Evolutionary conservation across 37 sponge, comb jelly and placozoan genomes (phyloP).

Genomic region (Ianthella basta): DNA sequence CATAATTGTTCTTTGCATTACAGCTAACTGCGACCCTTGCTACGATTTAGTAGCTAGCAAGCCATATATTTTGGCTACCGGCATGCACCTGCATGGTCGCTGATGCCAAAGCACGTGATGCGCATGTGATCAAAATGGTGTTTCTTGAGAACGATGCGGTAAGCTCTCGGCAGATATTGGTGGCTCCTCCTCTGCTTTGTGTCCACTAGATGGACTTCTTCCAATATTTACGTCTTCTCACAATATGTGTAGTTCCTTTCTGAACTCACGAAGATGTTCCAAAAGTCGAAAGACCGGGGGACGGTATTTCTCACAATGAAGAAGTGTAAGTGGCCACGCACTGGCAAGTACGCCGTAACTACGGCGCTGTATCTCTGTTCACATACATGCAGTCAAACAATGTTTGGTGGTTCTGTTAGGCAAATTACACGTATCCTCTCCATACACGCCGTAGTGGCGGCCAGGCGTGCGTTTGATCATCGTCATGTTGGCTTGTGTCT

Average conservation of each 20-base stretch:
- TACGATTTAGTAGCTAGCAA: no score
- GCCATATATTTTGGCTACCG: no score
- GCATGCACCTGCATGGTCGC: no score
- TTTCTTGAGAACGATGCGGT: constrained; percentile 69
- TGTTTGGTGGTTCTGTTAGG: no score
- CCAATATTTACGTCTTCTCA: not conserved
- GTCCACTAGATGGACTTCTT: not conserved
- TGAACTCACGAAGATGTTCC: constrained; percentile 63
- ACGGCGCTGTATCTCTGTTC: not conserved
- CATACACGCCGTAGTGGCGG: no score
- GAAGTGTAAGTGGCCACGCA: constrained; percentile 58
- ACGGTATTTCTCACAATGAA: constrained; percentile 77
- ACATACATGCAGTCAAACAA: no score
- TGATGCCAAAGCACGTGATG: not conserved
- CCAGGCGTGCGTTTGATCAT: no score
- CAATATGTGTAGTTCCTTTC: constrained; percentile 53
- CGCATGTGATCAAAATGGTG: constrained; percentile 49
- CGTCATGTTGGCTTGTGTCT: no score
- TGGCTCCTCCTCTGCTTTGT: not conserved
- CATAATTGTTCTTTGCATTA: no score
- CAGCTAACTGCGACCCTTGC: no score
- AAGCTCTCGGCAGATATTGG: not conserved
- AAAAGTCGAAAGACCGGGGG: constrained; percentile 59
- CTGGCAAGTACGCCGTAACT: not conserved
- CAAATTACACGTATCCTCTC: no score